A percentile compares a stretch with the other conserved stretches of the same genome.
These are phyloP conservation scores for Atethmia centrago DNA, from an alignment of 2,888 invertebrate genomes.

Conservation along the genomic window DNA sequence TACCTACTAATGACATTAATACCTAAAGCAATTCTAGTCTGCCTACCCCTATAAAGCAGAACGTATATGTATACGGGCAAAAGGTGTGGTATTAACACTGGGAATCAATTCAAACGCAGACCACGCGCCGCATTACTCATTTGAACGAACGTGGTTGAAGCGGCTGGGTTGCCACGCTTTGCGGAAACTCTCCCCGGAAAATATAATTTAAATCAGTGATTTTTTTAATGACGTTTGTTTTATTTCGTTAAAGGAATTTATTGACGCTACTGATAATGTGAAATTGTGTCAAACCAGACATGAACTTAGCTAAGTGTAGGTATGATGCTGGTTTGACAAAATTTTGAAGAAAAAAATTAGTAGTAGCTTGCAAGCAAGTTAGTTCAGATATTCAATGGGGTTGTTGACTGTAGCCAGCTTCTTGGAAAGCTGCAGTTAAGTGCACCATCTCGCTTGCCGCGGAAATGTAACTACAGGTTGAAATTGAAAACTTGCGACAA, in stretches of 20 bases:
- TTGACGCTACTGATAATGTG: not conserved
- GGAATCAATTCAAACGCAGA: conserved; percentile 70
- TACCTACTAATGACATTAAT: not conserved
- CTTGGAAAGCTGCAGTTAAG: no score
- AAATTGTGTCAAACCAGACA: no score
- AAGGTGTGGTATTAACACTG: conserved; percentile 67
- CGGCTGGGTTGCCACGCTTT: conserved; percentile 52
- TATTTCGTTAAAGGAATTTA: not conserved
- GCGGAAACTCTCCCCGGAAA: not conserved
- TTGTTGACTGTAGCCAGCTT: no score
- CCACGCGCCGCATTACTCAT: conserved; percentile 79
- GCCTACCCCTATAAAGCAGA: conserved; percentile 20
- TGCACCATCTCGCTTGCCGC: no score
- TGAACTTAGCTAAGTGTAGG: not conserved
- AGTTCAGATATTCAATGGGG: no score
- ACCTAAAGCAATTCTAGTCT: conserved; percentile 14
- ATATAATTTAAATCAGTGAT: not conserved
- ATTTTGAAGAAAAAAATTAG: no score
- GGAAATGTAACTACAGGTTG: no score
- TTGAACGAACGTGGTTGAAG: conserved; percentile 75
- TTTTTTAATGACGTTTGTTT: not conserved
- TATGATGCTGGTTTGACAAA: no score
- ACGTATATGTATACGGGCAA: conserved; percentile 28
- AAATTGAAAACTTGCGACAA: no score
- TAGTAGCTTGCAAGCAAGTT: not conserved